phyloP scores from a whole-genome alignment of 2,113 vertebrate genomes.

The Puntigrus tetrazona region DNA sequence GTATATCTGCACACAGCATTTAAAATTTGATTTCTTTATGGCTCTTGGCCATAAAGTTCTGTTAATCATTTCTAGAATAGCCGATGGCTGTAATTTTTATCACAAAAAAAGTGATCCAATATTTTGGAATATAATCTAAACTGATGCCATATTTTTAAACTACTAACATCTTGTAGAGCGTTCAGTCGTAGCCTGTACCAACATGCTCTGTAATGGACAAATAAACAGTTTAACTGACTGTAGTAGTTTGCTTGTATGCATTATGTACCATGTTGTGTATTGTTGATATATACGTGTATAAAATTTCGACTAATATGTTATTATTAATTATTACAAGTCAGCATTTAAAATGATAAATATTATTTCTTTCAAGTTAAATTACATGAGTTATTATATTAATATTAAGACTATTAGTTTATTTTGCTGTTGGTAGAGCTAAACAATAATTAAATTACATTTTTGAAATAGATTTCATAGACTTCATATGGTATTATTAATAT shows the following conservation, averaged over 20 bases:
- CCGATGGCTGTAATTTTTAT: background rate
- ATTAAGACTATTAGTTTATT: background rate
- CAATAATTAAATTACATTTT: background rate
- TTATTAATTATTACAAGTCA: too few relatives aligned
- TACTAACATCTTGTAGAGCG: too few relatives aligned
- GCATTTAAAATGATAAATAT: too few relatives aligned
- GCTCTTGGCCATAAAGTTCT: background rate
- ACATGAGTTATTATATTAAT: background rate
- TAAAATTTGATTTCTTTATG: background rate
- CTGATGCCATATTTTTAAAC: background rate
- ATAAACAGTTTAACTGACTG: constrained; percentile 2
- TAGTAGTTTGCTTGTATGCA: background rate
- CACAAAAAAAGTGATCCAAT: background rate
- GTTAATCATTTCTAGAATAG: background rate
- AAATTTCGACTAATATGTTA: background rate
- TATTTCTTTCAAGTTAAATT: background rate
- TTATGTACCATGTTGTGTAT: background rate
- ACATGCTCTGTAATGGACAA: constrained; percentile 3
- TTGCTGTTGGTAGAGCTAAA: background rate
- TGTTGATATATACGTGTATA: background rate
- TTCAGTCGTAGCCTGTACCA: background rate
- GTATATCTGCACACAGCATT: background rate
- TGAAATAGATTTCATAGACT: too few relatives aligned
- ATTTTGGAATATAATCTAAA: background rate
- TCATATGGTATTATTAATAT: background rate